Evolutionary conservation across 2,888 invertebrate species (phyloP), one percentile per base, ranked within the genome.

Genomic region (Phortica okadai): DNA sequence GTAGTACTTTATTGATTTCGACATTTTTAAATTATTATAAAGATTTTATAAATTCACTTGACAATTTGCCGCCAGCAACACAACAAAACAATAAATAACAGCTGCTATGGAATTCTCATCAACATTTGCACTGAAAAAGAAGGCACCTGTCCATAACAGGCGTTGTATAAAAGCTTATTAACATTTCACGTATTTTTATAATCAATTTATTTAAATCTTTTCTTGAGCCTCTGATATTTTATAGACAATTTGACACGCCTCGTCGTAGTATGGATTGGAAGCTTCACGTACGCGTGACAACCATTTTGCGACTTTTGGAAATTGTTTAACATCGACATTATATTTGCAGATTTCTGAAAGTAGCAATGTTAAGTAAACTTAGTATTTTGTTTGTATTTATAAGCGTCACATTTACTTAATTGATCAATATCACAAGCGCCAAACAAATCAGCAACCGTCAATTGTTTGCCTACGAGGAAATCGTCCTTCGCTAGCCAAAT

Each of bases 361-460:
- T 33, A 33, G 3, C 33, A 33, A 33, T 1, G 33, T 33, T 33
- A 33, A 33, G 21, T 21, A 21, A 33, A 33, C 33, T 33, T 33
- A 33, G 33, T 33, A 33, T 33, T 33, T 33, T 2, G 4, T 33
- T 33, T 5, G 4, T 33, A 33, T 0, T 33, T 33, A 33, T 33
- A 33, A 1, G 33, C 4, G 33, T 33, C 33, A 5, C 33, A 95
- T 33, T 72, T 33, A 72, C 70, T 72, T 56, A 11, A 54, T 33
- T 72, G 70, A 4, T 56, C 96, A 74, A 96, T 88, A 92, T 96
- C 96, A 81, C 94, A 94, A 0, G 94, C 94, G 0, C 95, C 95
- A 78, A 95, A 91, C 73, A 97, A 90, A 90, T 97, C 96, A 0
- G 96, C 96, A 1, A 95, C 93, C 0, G 94, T 94, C 2, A 95